Evolutionary conservation across 2,797 vertebrate species (phyloP).

Genomic region (Clarias pachynema): DNA sequence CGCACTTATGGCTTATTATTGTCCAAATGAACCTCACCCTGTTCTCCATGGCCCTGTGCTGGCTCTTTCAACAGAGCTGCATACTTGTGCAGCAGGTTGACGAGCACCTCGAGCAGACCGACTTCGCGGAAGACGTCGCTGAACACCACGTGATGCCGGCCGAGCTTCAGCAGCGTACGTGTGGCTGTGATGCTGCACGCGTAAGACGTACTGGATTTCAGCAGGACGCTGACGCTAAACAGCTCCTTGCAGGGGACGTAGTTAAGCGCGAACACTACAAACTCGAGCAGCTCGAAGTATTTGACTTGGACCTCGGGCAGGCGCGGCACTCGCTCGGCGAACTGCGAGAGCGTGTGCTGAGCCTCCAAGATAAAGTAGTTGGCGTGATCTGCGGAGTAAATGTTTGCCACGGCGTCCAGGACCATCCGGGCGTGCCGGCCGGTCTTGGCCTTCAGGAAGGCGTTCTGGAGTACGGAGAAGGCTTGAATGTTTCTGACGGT

Average conservation of each 20-base stretch:
- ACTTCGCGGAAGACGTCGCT: constrained; percentile 98
- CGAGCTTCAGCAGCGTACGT: constrained; percentile 89
- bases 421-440: constrained; percentile 88
- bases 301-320: constrained; percentile 91
- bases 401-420: constrained; percentile 91
- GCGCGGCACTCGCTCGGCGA: constrained; percentile 91
- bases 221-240: constrained; percentile 94
- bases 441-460: constrained; percentile 93
- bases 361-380: constrained; percentile 98
- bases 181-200: constrained; percentile 91
- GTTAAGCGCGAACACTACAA: constrained; percentile 95
- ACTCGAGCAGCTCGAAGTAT: constrained; percentile 96
- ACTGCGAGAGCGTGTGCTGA: constrained; percentile 94
- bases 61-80: constrained; percentile 96
- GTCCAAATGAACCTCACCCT: constrained; percentile 75
- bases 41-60: constrained; percentile 82
- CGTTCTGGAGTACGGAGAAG: constrained; percentile 93
- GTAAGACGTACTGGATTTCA: constrained; percentile 91
- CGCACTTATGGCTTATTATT: not conserved
- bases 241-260: constrained; percentile 98
- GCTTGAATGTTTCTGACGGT: constrained; percentile 95
- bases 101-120: constrained; percentile 94
- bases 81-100: constrained; percentile 97
- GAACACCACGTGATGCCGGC: constrained; percentile 92
- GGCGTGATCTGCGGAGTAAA: constrained; percentile 89